A percentile compares a stretch with the other conserved stretches of the same genome.
Evolutionary conservation across 2,888 invertebrate genomes (phyloP).

Genomic region (Mechanitis messenoides): DNA sequence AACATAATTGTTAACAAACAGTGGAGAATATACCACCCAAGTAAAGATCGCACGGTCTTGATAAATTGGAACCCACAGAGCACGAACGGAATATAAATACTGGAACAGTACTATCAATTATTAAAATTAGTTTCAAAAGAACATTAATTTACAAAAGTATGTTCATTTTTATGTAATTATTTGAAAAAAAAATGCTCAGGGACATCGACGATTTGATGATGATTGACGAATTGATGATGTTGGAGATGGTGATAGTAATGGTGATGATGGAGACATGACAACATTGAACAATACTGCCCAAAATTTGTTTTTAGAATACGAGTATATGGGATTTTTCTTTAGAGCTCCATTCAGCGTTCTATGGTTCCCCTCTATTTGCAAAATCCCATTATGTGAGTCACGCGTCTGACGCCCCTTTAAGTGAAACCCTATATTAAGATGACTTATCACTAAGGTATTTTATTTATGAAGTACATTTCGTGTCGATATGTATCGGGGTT

Average conservation of each 20-base stretch:
- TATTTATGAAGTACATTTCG: slow-evolving; percentile 5
- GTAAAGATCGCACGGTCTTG: neutral
- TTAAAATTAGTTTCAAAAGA: neutral
- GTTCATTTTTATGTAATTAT: too few relatives aligned
- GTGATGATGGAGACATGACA: too few relatives aligned
- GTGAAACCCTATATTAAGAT: slow-evolving; percentile 33
- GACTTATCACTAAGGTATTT: slow-evolving; percentile 26
- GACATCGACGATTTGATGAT: too few relatives aligned
- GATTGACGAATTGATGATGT: too few relatives aligned
- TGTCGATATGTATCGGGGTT: neutral
- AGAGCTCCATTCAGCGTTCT: neutral
- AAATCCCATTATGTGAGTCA: slow-evolving; percentile 31
- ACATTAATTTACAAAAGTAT: too few relatives aligned
- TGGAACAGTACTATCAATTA: neutral
- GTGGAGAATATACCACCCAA: neutral
- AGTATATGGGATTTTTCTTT: neutral
- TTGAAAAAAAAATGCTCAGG: too few relatives aligned
- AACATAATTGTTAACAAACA: slow-evolving; percentile 1
- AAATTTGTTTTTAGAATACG: neutral
- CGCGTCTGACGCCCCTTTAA: slow-evolving; percentile 33
- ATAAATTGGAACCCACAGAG: neutral
- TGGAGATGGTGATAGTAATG: too few relatives aligned
- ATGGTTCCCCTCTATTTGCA: neutral
- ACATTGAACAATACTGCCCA: neutral
- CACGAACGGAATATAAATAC: neutral